A percentile compares a stretch with the other conserved stretches of the same genome.
These are phyloP conservation scores for Pseudolaguvia tuberculata DNA, from an alignment of 2,113 vertebrate genomes.

Conservation along the genomic window DNA sequence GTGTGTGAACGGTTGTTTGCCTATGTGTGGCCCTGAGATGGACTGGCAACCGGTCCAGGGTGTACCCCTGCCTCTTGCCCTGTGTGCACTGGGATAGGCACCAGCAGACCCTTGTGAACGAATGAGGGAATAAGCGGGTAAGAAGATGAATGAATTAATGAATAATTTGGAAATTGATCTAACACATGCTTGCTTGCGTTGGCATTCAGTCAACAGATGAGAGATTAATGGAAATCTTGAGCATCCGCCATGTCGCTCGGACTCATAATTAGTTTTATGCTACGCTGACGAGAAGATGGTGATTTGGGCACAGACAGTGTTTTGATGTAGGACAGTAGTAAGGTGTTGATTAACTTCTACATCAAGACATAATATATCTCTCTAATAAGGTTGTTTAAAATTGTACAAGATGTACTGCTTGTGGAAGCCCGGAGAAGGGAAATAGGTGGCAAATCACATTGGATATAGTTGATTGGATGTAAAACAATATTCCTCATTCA, in stretches of 20 bases:
- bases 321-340: slow-evolving; percentile 1
- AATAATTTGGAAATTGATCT: neutral
- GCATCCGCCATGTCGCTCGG: neutral
- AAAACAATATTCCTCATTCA: slow-evolving; percentile 1
- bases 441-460: slow-evolving; percentile 19
- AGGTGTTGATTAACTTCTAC: slow-evolving; percentile 6
- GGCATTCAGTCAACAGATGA: neutral
- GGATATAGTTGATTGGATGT: slow-evolving; percentile 12
- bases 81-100: no score
- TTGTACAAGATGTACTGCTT: slow-evolving; percentile 15
- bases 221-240: neutral
- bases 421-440: neutral
- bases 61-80: no score
- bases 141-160: no score
- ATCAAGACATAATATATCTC: slow-evolving; percentile 12
- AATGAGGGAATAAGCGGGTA: no score
- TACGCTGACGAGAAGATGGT: neutral
- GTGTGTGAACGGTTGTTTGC: no score
- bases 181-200: neutral
- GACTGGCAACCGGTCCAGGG: no score
- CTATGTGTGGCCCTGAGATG: no score
- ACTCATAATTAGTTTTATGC: neutral
- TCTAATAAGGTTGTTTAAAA: slow-evolving; percentile 6
- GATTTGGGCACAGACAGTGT: neutral
- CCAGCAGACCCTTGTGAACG: no score